Base-by-base conservation (phyloP, 2,888 invertebrate species). In the Philhelius pedissequus region DNA sequence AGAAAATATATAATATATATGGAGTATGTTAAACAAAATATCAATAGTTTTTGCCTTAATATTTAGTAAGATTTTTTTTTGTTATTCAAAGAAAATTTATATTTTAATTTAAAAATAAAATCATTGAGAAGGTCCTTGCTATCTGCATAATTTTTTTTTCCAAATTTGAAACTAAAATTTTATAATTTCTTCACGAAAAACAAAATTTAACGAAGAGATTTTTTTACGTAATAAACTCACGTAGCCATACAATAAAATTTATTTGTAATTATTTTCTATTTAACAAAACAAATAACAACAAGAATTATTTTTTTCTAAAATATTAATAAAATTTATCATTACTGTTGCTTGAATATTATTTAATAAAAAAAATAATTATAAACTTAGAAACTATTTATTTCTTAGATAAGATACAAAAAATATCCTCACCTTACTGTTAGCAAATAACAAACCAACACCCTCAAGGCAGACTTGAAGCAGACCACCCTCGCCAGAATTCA, bases 391-490 rank as follows among this genome's bases (percentile, higher is more conserved):
- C 58, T 58, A 25, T 40, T 22, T n/a, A n/a, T n/a, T n/a, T n/a
- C n/a, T 22, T 15, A 15, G 25, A 18, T 22, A n/a, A 38, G 35
- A 22, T 22, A 13, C 1, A 40, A 43, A 43, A 40, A 86, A 90
- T 91, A 73, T 64, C 89, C 93, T 92, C 95, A 99, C 99, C 98
- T 99, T 99, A 95, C 98, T 98, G 92, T 98, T 98, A 89, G 98
- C 98, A 94, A 99, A 99, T 89, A 99, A 96, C 88, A 99, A 95
- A 88, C 98, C 98, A 89, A 99, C 98, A 90, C 99, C 99, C 93
- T 99, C 99, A 95, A 99, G 98, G 94, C 99, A 99, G 91, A 99
- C 99, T 94, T 97, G 97, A 89, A 99, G 95, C 75, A 99, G 94
- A 2, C 99, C 99, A 82, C 99, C 99, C 92, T 99, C 98, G 62